phyloP scores from a whole-genome alignment of 2,113 vertebrate genomes.

The Neogobius melanostomus region DNA sequence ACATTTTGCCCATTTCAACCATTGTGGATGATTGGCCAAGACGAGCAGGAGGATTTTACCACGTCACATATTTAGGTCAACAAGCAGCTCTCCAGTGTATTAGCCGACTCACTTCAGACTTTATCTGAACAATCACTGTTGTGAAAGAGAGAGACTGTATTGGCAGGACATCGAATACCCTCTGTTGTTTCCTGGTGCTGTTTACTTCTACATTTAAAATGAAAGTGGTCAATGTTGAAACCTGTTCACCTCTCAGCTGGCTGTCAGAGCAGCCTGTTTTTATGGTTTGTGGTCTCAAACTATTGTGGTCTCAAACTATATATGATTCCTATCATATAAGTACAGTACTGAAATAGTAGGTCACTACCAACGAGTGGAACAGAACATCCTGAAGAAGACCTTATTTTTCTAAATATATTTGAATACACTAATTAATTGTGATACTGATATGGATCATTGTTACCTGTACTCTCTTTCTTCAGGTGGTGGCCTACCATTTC shows the following conservation, averaged over 20 bases:
- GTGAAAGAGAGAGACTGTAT: background rate
- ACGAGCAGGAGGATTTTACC: no score
- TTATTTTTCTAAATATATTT: background rate
- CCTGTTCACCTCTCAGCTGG: constrained; percentile 3
- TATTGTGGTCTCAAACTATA: no score
- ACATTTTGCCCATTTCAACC: no score
- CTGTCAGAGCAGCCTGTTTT: constrained; percentile 2
- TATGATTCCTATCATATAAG: background rate
- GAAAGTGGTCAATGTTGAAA: background rate
- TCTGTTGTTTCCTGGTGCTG: background rate
- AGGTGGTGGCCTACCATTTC: constrained; percentile 98
- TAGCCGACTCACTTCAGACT: background rate
- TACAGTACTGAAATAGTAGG: no score
- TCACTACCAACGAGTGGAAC: no score
- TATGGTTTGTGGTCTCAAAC: background rate
- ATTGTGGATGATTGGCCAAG: no score
- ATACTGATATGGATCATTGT: background rate
- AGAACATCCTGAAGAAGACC: no score
- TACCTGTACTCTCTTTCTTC: constrained; percentile 9
- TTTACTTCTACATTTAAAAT: constrained; percentile 13
- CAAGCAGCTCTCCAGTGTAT: background rate
- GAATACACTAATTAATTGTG: background rate
- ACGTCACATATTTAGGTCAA: background rate
- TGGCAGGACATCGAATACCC: background rate
- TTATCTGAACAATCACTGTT: background rate